phyloP scores from a whole-genome alignment of 2,797 vertebrate species.

The Rhodeus uyekii region DNA sequence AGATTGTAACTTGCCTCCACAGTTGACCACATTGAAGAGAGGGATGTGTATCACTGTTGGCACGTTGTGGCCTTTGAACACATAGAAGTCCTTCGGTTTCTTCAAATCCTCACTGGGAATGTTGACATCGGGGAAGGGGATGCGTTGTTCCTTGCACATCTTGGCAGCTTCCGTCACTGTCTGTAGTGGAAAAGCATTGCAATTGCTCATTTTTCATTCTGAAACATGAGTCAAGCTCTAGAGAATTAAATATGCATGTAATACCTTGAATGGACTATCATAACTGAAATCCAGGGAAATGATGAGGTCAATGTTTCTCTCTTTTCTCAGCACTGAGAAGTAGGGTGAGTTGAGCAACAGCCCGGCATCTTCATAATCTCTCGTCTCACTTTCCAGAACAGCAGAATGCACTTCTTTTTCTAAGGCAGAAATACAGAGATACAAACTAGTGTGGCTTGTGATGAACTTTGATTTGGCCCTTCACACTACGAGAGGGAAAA shows the following conservation, averaged over 20 bases:
- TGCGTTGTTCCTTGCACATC: neutral
- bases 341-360: conserved; percentile 21
- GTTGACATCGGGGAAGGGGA: conserved; percentile 18
- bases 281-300: conserved; percentile 42
- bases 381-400: neutral
- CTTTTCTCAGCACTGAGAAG: conserved; percentile 17
- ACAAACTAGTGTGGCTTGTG: no score
- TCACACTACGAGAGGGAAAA: no score
- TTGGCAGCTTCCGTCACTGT: neutral
- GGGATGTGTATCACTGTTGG: conserved; percentile 40
- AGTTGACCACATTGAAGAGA: conserved; percentile 35
- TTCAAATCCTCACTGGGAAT: neutral
- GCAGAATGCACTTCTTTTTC: neutral
- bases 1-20: neutral
- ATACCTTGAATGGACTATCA: neutral
- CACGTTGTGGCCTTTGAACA: conserved; percentile 9
- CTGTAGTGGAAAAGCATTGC: neutral
- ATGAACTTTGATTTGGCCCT: no score
- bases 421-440: no score
- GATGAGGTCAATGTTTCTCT: conserved; percentile 26
- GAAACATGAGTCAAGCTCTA: neutral
- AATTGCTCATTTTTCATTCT: neutral
- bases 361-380: conserved; percentile 5
- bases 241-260: neutral
- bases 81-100: conserved; percentile 12